These are phyloP conservation scores for Holocentrus rufus DNA, from an alignment of 2,797 vertebrate species.

Conservation along the genomic window DNA sequence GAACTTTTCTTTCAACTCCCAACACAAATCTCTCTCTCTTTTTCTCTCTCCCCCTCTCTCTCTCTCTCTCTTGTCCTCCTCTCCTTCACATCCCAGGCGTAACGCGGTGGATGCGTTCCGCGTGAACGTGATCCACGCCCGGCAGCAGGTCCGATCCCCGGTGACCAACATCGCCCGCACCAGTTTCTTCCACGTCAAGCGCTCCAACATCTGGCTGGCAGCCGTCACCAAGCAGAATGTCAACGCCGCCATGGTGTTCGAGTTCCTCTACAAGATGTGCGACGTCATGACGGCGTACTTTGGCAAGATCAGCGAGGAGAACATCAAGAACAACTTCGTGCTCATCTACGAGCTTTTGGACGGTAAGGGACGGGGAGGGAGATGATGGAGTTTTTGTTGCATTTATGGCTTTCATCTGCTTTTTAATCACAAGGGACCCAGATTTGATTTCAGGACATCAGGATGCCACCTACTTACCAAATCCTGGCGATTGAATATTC, in stretches of 20 bases:
- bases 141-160: slow-evolving; percentile 98
- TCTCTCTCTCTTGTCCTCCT: background rate
- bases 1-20: background rate
- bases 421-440: background rate
- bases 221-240: slow-evolving; percentile 99
- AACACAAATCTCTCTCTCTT: background rate
- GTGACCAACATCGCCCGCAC: slow-evolving; percentile 99
- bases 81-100: slow-evolving; percentile 79
- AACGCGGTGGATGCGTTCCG: slow-evolving; percentile 99
- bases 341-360: slow-evolving; percentile 98
- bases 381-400: background rate
- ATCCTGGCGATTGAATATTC: too few relatives aligned
- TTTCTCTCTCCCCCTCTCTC: background rate
- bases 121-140: slow-evolving; percentile 98
- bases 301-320: slow-evolving; percentile 99
- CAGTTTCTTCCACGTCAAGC: slow-evolving; percentile 98
- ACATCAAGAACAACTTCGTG: slow-evolving; percentile 99
- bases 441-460: background rate
- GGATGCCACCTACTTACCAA: too few relatives aligned
- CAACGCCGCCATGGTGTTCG: slow-evolving; percentile 99
- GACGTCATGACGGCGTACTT: slow-evolving; percentile 99
- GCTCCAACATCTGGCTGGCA: slow-evolving; percentile 99
- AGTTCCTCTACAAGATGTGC: slow-evolving; percentile 99
- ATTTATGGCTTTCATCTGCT: too few relatives aligned
- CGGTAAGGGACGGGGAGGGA: slow-evolving; percentile 79